Evolutionary conservation across 1,140 invertebrate genomes (phyloP).

Genomic region (Myzus persicae): DNA sequence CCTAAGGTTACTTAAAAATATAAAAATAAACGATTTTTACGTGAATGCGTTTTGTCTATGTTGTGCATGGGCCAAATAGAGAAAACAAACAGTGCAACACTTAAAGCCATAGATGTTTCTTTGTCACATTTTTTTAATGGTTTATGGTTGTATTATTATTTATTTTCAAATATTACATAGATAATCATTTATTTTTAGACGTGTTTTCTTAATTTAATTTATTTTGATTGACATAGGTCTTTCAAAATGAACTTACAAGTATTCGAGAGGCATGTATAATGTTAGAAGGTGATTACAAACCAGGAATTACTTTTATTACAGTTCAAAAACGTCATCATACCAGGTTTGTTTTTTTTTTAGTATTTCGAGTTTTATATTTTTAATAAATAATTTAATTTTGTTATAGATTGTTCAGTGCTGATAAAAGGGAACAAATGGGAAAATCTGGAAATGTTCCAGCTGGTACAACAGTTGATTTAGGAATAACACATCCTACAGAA

Average conservation of each 20-base stretch:
- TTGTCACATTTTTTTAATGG: no score
- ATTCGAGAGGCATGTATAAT: slow-evolving; percentile 99
- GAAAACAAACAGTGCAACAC: no score
- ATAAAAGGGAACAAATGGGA: slow-evolving; percentile 98
- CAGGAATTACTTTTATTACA: slow-evolving; percentile 99
- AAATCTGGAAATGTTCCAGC: slow-evolving; percentile 99
- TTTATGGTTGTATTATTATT: no score
- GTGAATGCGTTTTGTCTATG: no score
- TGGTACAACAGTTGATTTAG: slow-evolving; percentile 98
- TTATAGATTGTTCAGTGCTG: slow-evolving; percentile 90
- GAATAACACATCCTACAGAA: slow-evolving; percentile 99
- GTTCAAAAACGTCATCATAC: slow-evolving; percentile 99
- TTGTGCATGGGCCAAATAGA: no score
- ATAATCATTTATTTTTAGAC: neutral
- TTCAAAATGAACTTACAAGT: slow-evolving; percentile 96
- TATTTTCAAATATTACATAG: neutral
- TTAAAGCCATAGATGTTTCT: no score
- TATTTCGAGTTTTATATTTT: slow-evolving; percentile 27
- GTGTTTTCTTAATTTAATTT: slow-evolving; percentile 61
- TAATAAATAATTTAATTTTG: slow-evolving; percentile 41
- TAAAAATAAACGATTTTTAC: no score
- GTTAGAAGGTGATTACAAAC: slow-evolving; percentile 96
- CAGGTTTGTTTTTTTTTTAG: slow-evolving; percentile 63
- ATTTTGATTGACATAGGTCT: slow-evolving; percentile 72
- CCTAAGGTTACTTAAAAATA: no score